A percentile compares a stretch with the other conserved stretches of the same genome.
These are phyloP conservation scores for Melinopterus prodromus DNA, from an alignment of 2,888 invertebrate genomes.

Conservation along the genomic window DNA sequence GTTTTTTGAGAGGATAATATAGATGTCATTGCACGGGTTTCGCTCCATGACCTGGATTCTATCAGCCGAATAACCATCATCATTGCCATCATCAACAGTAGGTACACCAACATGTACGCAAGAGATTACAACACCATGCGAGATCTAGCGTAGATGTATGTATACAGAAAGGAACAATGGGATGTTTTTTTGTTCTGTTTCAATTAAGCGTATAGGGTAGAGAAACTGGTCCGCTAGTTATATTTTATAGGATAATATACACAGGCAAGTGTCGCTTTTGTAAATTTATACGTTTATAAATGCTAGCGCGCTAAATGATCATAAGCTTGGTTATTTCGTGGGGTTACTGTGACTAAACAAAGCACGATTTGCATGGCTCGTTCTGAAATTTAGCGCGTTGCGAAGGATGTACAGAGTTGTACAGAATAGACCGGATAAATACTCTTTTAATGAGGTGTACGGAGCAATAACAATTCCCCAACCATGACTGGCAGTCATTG, in stretches of 20 bases:
- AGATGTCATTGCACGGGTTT: not conserved
- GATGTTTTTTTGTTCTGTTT: not conserved
- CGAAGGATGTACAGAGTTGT: not conserved
- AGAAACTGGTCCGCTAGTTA: not conserved
- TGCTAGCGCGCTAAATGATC: not conserved
- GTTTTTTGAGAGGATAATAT: not conserved
- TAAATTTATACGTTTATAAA: not conserved
- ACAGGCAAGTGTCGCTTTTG: not conserved
- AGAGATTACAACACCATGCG: not conserved
- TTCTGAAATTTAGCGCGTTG: not conserved
- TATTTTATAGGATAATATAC: not conserved
- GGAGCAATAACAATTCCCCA: not conserved
- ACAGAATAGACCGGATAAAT: conserved; percentile 4
- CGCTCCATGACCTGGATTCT: not conserved
- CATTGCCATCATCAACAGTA: not conserved
- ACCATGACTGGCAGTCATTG: conserved; percentile 4
- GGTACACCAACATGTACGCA: not conserved
- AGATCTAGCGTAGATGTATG: not conserved
- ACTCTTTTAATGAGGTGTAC: not conserved
- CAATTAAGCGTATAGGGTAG: not conserved
- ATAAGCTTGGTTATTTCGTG: not conserved
- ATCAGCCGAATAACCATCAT: not conserved
- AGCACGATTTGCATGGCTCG: not conserved
- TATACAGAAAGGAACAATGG: not conserved
- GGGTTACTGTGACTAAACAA: not conserved